Evolutionary conservation across 2,113 vertebrate species (phyloP).

Genomic region (Austrofundulus limnaeus): DNA sequence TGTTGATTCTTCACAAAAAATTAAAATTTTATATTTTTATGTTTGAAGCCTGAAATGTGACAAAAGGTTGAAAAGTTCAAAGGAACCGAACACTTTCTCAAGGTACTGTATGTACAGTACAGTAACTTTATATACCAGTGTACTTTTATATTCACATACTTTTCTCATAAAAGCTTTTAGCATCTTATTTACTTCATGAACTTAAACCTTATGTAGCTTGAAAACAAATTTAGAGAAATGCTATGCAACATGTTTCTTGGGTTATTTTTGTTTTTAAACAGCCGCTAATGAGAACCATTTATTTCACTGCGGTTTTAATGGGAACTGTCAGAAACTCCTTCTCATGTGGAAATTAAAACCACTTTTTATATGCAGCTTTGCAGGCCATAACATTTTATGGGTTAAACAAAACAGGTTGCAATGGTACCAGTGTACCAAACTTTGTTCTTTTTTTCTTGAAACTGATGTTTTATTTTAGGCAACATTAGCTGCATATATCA

Average conservation of each 20-base stretch:
- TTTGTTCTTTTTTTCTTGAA: too few relatives aligned
- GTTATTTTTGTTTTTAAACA: neutral
- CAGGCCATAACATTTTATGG: neutral
- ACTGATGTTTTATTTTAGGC: too few relatives aligned
- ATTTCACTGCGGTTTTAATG: neutral
- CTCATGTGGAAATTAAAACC: neutral
- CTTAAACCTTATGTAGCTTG: neutral
- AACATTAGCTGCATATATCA: neutral
- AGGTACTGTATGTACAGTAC: too few relatives aligned
- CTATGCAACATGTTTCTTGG: too few relatives aligned
- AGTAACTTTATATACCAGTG: neutral
- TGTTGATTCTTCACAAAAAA: too few relatives aligned
- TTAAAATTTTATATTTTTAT: too few relatives aligned
- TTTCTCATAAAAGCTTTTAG: neutral
- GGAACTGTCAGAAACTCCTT: neutral
- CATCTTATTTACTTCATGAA: neutral
- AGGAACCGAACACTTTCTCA: too few relatives aligned
- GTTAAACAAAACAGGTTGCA: too few relatives aligned
- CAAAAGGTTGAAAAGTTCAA: too few relatives aligned
- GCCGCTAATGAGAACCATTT: conserved; percentile 1
- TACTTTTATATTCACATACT: too few relatives aligned
- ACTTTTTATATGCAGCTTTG: neutral
- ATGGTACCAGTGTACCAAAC: too few relatives aligned
- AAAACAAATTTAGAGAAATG: neutral
- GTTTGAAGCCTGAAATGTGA: too few relatives aligned